Percentiles rank a stretch among this genome's conserved stretches.
phyloP scores from a whole-genome alignment of 2,797 vertebrate genomes.

The Octomys mimax region DNA sequence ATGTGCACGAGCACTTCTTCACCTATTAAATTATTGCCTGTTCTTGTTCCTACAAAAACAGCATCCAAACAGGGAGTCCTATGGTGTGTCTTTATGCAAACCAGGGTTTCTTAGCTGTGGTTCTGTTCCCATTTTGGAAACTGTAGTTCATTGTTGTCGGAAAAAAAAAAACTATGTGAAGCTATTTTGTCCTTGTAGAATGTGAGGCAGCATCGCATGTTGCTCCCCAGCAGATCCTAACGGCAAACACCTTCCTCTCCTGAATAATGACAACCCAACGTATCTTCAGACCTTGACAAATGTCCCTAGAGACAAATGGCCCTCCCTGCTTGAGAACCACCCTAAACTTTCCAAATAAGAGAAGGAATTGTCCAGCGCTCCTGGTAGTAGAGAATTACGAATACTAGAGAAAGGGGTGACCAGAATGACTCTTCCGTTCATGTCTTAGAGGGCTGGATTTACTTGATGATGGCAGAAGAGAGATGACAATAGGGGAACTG shows the following conservation, averaged over 20 bases:
- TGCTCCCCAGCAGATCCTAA: background rate
- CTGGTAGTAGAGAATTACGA: background rate
- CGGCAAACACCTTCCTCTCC: accelerated
- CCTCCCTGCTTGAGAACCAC: background rate
- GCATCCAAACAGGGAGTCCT: background rate
- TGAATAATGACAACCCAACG: background rate
- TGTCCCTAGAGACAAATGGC: accelerated
- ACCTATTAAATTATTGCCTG: background rate
- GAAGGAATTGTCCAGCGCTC: background rate
- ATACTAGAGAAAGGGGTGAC: background rate
- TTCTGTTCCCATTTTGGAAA: background rate
- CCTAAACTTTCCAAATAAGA: background rate
- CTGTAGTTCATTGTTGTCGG: background rate
- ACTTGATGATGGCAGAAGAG: background rate
- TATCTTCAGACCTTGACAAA: background rate
- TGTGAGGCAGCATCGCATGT: background rate
- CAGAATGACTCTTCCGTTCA: background rate
- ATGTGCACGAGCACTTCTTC: background rate
- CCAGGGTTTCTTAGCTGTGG: background rate
- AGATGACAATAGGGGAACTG: background rate
- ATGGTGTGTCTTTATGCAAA: background rate
- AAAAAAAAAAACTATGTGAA: background rate
- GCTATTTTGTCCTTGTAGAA: background rate
- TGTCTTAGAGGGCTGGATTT: background rate
- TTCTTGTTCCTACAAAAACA: slow-evolving; percentile 29